These are phyloP conservation scores for Drosophila nasuta DNA, from an alignment of 1,140 invertebrate species.

Conservation along the genomic window DNA sequence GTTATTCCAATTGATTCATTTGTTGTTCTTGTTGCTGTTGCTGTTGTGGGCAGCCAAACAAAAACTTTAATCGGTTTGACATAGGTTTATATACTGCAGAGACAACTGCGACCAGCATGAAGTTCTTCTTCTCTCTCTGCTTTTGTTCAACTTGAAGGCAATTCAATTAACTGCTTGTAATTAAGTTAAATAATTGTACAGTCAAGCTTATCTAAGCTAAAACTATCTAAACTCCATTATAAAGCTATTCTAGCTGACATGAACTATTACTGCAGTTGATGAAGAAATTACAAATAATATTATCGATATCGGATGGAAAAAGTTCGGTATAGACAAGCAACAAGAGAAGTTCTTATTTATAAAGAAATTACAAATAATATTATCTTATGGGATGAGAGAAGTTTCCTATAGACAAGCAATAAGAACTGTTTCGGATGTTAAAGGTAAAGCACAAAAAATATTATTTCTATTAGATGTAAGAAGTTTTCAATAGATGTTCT, in stretches of 20 bases:
- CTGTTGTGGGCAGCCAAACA: slow-evolving; percentile 26
- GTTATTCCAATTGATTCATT: slow-evolving; percentile 35
- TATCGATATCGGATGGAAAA: no score
- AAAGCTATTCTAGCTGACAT: slow-evolving; percentile 16
- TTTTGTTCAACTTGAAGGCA: slow-evolving; percentile 27
- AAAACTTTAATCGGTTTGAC: slow-evolving; percentile 42
- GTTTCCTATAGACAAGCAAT: no score
- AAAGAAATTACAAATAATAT: no score
- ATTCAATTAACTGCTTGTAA: slow-evolving; percentile 67
- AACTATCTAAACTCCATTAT: slow-evolving; percentile 23
- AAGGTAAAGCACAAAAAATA: no score
- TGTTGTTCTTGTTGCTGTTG: slow-evolving; percentile 7
- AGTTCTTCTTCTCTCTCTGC: not conserved
- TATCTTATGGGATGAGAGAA: no score
- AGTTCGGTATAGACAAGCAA: no score
- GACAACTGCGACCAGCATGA: not conserved
- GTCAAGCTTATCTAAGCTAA: not conserved
- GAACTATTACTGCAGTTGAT: not conserved
- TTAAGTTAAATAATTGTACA: slow-evolving; percentile 42
- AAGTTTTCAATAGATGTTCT: no score
- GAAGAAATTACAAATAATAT: no score
- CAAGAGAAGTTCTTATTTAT: no score
- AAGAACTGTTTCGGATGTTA: no score
- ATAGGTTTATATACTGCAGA: slow-evolving; percentile 27
- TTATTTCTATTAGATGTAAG: no score